Base-by-base conservation (phyloP, 2,113 vertebrate genomes). In the Nibea coibor region DNA sequence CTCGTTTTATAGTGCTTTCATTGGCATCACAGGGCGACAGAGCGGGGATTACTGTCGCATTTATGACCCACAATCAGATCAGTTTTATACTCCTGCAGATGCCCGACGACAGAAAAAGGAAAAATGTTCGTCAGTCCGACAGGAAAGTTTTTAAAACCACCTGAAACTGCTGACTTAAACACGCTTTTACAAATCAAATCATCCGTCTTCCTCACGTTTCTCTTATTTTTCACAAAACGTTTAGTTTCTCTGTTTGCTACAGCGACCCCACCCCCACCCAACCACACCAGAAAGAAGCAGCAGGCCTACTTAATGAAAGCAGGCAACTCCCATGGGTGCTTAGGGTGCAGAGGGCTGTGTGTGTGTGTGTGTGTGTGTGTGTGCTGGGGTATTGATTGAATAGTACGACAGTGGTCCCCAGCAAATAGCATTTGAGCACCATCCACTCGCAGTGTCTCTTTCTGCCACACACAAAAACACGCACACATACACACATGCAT, bases 231-330 rank as follows among this genome's bases (percentile, higher is more conserved):
- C 28, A 31, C 26, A 68, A 74, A 69, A 64, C 57, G 51, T 11
- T 1, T 56, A 50, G 14, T 54, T 72, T 54, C 48, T 75, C 45
- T 12, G 31, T 35, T 58, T 54, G 67, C 58, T 12, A 20, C 15
- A 72, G 59, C 11, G n/a, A 61, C 50, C 54, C 68, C 48, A 39
- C 75, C 70, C 77, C 72, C 72, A 74, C 31, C 69, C 51, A 67
- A 43, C 63, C 47, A 51, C 67, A 79, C 35, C 85, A 82, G 81
- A 90, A 81, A 84, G 72, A 65, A 76, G 80, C 83, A 88, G 83
- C 83, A 78, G 79, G 86, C 83, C 84, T 72, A 48, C 82, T 88
- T 91, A 92, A 88, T 89, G 87, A 89, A 90, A 87, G 72, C 83
- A 85, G 81, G 56, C 43, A 71, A 47, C 63, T 90, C 92, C 88